Evolutionary conservation across 2,888 invertebrate species (phyloP).

Genomic region (Mythimna vitellina): DNA sequence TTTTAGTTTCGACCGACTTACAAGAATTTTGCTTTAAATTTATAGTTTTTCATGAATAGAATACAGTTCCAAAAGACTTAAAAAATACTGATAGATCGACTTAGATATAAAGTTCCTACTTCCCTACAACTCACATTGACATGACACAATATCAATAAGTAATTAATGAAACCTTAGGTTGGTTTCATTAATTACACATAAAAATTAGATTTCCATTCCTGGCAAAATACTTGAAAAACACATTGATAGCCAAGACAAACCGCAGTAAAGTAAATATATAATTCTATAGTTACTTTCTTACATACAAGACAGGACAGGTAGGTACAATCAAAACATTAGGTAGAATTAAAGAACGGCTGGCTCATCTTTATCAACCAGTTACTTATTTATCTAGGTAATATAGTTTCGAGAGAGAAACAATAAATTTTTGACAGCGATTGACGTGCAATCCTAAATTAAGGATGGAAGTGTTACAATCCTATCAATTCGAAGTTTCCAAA

Average conservation of each 20-base stretch:
- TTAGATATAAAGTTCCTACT: conserved; percentile 17
- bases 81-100: neutral
- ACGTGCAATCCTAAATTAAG: neutral
- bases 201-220: neutral
- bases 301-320: neutral
- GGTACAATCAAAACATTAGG: neutral
- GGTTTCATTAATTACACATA: conserved; percentile 1
- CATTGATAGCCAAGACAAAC: neutral
- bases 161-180: neutral
- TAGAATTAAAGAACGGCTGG: neutral
- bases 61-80: conserved; percentile 10
- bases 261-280: neutral
- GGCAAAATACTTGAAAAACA: neutral
- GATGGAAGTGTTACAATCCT: neutral
- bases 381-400: neutral
- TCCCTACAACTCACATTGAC: conserved; percentile 4
- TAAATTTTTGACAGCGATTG: neutral
- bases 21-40: neutral
- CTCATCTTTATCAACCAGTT: neutral
- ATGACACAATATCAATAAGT: conserved; percentile 18
- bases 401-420: neutral
- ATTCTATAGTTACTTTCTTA: neutral
- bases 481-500: neutral
- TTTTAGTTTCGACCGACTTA: neutral
- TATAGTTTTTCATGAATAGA: neutral